Percentiles rank a stretch among this genome's conserved stretches.
Conservation (phyloP, 2,888 invertebrate species). For the Halocaridina rubra region DNA sequence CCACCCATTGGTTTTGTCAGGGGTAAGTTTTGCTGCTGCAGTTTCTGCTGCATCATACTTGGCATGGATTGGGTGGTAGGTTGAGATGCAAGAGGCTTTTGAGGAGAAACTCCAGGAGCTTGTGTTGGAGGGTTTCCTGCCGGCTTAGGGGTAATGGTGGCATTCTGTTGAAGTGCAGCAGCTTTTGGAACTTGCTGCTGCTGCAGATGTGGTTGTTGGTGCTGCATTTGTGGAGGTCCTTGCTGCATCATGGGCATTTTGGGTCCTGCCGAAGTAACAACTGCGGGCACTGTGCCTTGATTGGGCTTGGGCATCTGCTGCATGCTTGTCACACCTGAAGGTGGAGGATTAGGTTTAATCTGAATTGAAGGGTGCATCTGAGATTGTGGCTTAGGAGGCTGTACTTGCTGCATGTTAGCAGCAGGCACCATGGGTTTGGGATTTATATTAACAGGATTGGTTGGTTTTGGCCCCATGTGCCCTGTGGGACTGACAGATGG, state of each 20-base stretch:
- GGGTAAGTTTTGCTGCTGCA: not conserved
- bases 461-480: slow-evolving; percentile 32
- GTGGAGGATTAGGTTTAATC: slow-evolving; percentile 24
- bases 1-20: slow-evolving; percentile 26
- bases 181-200: slow-evolving; percentile 46
- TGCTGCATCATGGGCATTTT: slow-evolving; percentile 11
- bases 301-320: slow-evolving; percentile 41
- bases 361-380: slow-evolving; percentile 23
- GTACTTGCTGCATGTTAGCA: slow-evolving; percentile 35
- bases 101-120: slow-evolving; percentile 17
- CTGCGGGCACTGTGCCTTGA: slow-evolving; percentile 7
- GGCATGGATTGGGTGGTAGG: not conserved
- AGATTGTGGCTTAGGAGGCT: not conserved
- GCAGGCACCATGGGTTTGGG: slow-evolving; percentile 45
- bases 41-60: slow-evolving; percentile 9
- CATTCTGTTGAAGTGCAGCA: slow-evolving; percentile 29
- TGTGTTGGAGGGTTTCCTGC: slow-evolving; percentile 5
- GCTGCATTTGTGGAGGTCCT: slow-evolving; percentile 6
- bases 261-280: not conserved
- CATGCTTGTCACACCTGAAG: slow-evolving; percentile 18
- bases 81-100: too few species aligned
- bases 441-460: not conserved
- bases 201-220: slow-evolving; percentile 44
- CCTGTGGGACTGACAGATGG: slow-evolving; percentile 37
- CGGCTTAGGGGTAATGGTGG: slow-evolving; percentile 31